Percentiles rank a stretch among this genome's conserved stretches.
phyloP scores from a whole-genome alignment of 2,113 vertebrate species.

The Lepisosteus oculatus region DNA sequence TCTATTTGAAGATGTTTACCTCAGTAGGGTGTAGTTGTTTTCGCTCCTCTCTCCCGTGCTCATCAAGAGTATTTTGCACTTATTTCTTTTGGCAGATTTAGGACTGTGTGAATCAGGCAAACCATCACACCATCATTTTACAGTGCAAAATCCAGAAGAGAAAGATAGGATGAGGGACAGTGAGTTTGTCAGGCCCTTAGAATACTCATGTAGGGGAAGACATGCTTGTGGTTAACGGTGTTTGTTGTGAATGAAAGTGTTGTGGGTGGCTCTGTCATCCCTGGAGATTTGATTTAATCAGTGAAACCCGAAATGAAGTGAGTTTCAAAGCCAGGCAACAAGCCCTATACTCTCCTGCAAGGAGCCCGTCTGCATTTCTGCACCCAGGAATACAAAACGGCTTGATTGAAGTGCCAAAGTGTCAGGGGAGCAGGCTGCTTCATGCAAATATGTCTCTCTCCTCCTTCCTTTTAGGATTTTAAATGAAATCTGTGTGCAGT shows the following conservation, averaged over 20 bases:
- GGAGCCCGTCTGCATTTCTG: neutral
- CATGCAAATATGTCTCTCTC: neutral
- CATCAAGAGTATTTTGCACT: no score
- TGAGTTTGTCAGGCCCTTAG: no score
- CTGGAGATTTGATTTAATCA: slow-evolving; percentile 28
- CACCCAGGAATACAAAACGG: neutral
- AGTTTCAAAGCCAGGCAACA: neutral
- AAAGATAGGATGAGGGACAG: no score
- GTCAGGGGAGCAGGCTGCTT: neutral
- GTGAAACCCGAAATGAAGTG: slow-evolving; percentile 3
- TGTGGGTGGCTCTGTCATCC: slow-evolving; percentile 20
- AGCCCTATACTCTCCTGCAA: neutral
- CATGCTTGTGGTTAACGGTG: slow-evolving; percentile 23
- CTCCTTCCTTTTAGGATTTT: slow-evolving; percentile 31
- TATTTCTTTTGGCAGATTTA: no score
- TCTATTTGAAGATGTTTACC: slow-evolving; percentile 20
- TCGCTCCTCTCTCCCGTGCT: no score
- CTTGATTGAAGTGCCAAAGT: no score
- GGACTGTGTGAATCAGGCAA: no score
- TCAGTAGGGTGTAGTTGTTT: no score
- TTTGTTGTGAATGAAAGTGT: slow-evolving; percentile 28
- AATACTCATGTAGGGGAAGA: slow-evolving; percentile 1
- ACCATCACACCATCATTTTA: no score
- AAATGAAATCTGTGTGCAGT: slow-evolving; percentile 31
- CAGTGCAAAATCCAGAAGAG: no score